Evolutionary conservation across 2,888 invertebrate species (phyloP).

Genomic region (Shargacucullia verbasci): DNA sequence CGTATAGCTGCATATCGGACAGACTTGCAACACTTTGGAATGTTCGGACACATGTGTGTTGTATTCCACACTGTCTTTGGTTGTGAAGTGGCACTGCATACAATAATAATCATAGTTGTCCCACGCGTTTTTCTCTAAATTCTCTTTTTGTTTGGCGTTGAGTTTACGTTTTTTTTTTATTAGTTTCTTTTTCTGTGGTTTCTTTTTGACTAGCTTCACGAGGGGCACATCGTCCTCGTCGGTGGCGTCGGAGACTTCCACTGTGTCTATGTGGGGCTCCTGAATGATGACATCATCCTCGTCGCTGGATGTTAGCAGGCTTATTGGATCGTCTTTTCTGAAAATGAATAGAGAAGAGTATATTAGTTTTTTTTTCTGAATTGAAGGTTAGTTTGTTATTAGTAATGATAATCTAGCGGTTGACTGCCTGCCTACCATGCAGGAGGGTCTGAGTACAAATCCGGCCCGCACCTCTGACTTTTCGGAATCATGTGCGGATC

Average conservation of each 20-base stretch:
- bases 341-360: constrained; percentile 4
- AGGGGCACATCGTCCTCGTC: constrained; percentile 82
- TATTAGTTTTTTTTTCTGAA: no score
- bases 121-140: constrained; percentile 10
- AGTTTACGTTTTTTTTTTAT: constrained; percentile 11
- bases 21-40: constrained; percentile 61
- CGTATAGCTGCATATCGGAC: constrained; percentile 71
- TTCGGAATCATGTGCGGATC: no score
- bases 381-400: no score
- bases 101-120: constrained; percentile 67
- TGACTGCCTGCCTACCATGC: no score
- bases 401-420: no score
- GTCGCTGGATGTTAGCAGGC: constrained; percentile 80
- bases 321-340: constrained; percentile 75
- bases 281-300: constrained; percentile 82
- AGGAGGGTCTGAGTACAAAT: no score
- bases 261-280: constrained; percentile 79
- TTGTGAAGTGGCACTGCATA: constrained; percentile 64
- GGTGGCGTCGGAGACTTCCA: constrained; percentile 78
- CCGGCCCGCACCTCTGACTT: no score
- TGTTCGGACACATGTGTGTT: constrained; percentile 53
- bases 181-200: constrained; percentile 32
- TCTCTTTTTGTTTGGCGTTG: constrained; percentile 1
- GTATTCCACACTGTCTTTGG: constrained; percentile 46
- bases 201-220: constrained; percentile 63